Conservation (phyloP, 2,113 vertebrate genomes). For the Delphinus delphis region DNA sequence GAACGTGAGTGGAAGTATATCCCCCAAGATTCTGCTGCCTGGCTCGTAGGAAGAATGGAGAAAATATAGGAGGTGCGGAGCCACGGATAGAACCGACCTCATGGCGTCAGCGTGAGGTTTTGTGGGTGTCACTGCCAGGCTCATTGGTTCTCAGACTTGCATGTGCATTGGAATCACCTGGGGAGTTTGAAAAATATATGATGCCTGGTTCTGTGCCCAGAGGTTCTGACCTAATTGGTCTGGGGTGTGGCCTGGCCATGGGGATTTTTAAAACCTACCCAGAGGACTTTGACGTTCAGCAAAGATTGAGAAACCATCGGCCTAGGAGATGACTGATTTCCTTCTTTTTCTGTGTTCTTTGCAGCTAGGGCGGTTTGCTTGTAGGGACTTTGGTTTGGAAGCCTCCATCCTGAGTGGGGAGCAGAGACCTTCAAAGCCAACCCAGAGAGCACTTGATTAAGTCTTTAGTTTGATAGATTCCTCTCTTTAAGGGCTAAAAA, state of each 20-base stretch:
- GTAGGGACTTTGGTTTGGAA: not conserved
- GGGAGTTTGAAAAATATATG: not conserved
- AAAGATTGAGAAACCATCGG: not conserved
- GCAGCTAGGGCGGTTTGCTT: not conserved
- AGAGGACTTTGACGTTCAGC: not conserved
- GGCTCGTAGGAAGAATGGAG: accelerated
- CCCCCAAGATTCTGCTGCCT: not conserved
- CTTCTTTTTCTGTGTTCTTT: not conserved
- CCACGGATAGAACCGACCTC: accelerated
- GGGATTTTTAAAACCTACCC: not conserved
- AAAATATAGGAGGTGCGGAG: accelerated
- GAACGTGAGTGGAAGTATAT: not conserved
- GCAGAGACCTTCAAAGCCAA: not conserved
- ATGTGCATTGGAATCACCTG: not conserved
- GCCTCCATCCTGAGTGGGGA: not conserved
- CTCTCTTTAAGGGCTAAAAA: not conserved
- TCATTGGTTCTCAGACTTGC: not conserved
- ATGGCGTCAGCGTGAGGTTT: accelerated
- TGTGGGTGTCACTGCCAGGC: accelerated
- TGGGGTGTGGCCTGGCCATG: not conserved
- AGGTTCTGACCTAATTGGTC: not conserved
- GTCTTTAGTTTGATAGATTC: not conserved
- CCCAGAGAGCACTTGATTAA: not conserved
- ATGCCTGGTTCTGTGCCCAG: not conserved
- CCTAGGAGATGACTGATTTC: not conserved